These are phyloP conservation scores for Hirtodrosophila confusa DNA, from an alignment of 2,888 invertebrate genomes.

Conservation along the genomic window DNA sequence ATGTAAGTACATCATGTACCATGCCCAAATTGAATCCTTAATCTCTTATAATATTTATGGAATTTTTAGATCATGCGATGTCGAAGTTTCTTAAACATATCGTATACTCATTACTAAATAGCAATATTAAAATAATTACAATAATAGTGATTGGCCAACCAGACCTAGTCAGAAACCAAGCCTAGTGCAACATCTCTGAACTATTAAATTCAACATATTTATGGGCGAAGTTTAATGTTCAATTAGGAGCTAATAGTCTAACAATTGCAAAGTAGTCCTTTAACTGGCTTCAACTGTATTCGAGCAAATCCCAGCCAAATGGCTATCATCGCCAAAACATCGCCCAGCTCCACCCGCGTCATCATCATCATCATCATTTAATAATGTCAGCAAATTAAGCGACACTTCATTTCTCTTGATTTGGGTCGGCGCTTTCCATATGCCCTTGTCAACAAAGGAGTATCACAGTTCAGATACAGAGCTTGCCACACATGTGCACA, in stretches of 20 bases:
- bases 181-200: no score
- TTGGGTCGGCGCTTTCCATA: conserved; percentile 64
- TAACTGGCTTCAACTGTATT: conserved; percentile 15
- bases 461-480: conserved; percentile 1
- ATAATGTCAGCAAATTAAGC: conserved; percentile 83
- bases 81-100: no score
- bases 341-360: conserved; percentile 18
- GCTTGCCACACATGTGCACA: background rate
- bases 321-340: conserved; percentile 33
- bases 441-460: conserved; percentile 36
- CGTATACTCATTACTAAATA: no score
- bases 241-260: conserved; percentile 26
- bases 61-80: no score
- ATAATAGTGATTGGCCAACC: no score
- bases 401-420: conserved; percentile 84
- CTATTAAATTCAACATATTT: no score
- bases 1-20: no score
- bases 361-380: conserved; percentile 51
- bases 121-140: no score
- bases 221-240: conserved; percentile 9
- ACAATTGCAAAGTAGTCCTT: conserved; percentile 18
- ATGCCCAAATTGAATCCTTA: no score
- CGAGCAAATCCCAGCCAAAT: conserved; percentile 46
- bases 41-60: no score
- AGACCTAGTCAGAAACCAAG: no score